Percentiles rank a stretch among this genome's conserved stretches.
Conservation (phyloP, 2,797 vertebrate genomes). For the Spinibarbus caldwelli region DNA sequence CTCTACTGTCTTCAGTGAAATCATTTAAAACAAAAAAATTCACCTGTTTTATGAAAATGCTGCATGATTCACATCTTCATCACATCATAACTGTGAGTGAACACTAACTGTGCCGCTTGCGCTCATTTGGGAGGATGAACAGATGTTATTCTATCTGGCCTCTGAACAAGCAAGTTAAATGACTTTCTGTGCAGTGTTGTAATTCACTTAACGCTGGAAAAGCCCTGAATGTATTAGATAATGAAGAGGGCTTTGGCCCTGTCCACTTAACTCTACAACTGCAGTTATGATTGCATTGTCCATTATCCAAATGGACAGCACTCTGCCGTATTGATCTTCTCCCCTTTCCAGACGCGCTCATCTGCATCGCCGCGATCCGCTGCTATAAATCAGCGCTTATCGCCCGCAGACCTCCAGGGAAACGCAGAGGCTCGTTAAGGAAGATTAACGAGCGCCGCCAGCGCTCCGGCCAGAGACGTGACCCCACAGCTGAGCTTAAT, state of each 20-base stretch:
- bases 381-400: slow-evolving; percentile 78
- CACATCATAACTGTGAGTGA: too few species aligned
- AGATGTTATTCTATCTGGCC: slow-evolving; percentile 9
- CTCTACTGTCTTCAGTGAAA: too few species aligned
- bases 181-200: slow-evolving; percentile 66
- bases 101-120: too few species aligned
- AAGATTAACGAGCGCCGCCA: slow-evolving; percentile 52
- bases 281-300: slow-evolving; percentile 83
- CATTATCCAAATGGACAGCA: slow-evolving; percentile 95
- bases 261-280: slow-evolving; percentile 81
- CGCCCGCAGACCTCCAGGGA: slow-evolving; percentile 18
- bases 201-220: slow-evolving; percentile 79
- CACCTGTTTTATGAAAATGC: too few species aligned
- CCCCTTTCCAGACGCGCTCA: slow-evolving; percentile 75
- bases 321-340: slow-evolving; percentile 86
- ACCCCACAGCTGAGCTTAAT: not conserved
- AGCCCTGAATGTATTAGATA: slow-evolving; percentile 77
- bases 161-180: slow-evolving; percentile 52
- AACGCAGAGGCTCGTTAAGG: slow-evolving; percentile 35
- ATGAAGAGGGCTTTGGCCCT: slow-evolving; percentile 83
- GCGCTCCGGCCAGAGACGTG: not conserved
- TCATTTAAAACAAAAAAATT: too few species aligned
- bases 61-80: too few species aligned
- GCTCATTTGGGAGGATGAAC: not conserved
- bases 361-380: slow-evolving; percentile 63